phyloP scores from a whole-genome alignment of 1,140 invertebrate species.

The Lordiphosa clarofinis region DNA sequence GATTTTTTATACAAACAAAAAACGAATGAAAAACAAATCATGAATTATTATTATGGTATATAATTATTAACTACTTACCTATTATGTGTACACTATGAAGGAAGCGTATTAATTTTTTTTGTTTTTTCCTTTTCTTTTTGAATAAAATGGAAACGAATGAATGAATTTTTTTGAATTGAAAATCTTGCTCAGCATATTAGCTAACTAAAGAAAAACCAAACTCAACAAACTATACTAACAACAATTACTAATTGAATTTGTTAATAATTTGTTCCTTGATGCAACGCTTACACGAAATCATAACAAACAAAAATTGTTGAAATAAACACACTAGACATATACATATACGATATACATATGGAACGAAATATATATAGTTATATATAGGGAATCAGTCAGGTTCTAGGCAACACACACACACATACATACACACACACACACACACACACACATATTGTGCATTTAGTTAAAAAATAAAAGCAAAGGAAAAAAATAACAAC shows the following conservation, averaged over 20 bases:
- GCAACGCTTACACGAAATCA: constrained; percentile 37
- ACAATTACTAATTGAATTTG: constrained; percentile 36
- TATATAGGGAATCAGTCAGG: constrained; percentile 28
- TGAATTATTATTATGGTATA: constrained; percentile 40
- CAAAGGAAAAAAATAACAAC: constrained; percentile 34
- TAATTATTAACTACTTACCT: constrained; percentile 33
- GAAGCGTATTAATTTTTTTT: constrained; percentile 46
- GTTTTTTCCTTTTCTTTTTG: constrained; percentile 23
- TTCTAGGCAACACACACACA: constrained; percentile 24
- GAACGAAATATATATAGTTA: constrained; percentile 31
- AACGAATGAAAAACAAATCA: constrained; percentile 10
- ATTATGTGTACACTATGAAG: constrained; percentile 21
- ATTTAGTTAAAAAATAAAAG: constrained; percentile 65
- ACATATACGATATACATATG: constrained; percentile 73
- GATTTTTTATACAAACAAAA: constrained; percentile 61
- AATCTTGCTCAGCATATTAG: constrained; percentile 43
- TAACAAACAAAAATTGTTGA: constrained; percentile 20
- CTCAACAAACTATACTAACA: constrained; percentile 27
- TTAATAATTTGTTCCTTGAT: constrained; percentile 63
- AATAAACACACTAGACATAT: constrained; percentile 58
- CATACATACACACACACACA: constrained; percentile 14
- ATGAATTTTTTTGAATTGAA: constrained; percentile 21
- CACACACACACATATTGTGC: constrained; percentile 46
- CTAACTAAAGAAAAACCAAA: constrained; percentile 16
- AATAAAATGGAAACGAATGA: constrained; percentile 33